A percentile compares a stretch with the other conserved stretches of the same genome.
These are phyloP conservation scores for Ceraclea dissimilis DNA, from an alignment of 2,888 invertebrate species.

Conservation along the genomic window DNA sequence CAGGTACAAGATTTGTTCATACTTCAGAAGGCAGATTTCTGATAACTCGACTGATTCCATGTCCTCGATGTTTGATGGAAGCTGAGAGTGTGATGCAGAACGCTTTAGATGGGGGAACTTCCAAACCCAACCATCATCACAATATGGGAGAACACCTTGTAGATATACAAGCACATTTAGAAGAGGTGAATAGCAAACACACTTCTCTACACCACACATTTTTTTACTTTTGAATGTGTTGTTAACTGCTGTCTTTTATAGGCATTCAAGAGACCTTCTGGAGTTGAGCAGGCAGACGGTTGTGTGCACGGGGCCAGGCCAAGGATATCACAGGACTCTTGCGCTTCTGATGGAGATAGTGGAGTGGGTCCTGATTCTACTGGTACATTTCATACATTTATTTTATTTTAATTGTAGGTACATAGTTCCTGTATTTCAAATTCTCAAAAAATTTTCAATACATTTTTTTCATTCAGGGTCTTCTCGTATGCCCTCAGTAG, in stretches of 20 bases:
- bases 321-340: constrained; percentile 60
- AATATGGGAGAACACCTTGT: constrained; percentile 14
- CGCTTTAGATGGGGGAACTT: constrained; percentile 27
- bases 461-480: constrained; percentile 46
- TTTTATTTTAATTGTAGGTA: too few species aligned
- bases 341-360: constrained; percentile 78
- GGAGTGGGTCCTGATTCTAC: constrained; percentile 78
- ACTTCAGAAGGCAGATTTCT: constrained; percentile 93
- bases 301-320: constrained; percentile 35
- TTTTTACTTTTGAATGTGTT: too few species aligned
- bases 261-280: constrained; percentile 22
- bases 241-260: too few species aligned
- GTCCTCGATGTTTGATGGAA: constrained; percentile 74
- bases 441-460: too few species aligned
- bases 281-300: constrained; percentile 31
- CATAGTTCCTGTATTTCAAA: too few species aligned
- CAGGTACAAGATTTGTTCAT: constrained; percentile 93
- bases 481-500: constrained; percentile 75
- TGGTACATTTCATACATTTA: constrained; percentile 32
- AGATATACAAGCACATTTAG: constrained; percentile 21
- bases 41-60: constrained; percentile 88
- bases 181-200: constrained; percentile 16
- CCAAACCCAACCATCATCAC: constrained; percentile 15
- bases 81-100: constrained; percentile 30
- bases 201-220: not conserved